Base-by-base conservation (phyloP, 2,113 vertebrate species). In the Phylloscopus trochilus region DNA sequence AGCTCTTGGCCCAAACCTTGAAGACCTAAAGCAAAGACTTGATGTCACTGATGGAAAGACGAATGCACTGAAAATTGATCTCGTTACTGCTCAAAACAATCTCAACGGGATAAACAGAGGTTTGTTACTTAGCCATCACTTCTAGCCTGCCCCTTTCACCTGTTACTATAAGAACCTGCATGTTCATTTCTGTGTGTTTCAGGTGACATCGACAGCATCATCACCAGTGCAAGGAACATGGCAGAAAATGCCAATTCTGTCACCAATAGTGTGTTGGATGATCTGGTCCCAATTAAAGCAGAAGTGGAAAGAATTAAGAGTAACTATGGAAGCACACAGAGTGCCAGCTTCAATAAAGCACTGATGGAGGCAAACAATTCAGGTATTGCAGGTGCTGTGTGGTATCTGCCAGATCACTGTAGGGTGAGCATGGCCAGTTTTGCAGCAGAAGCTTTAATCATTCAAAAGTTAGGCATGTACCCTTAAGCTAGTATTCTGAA, bases 31-130 rank as follows among this genome's bases (percentile, higher is more conserved):
- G 49, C 81, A 97, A 64, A 99, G 98, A 44, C 94, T 99, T 80
- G 91, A 78, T 7, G 86, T 92, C 0, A 92, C 98, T 33, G 96
- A 98, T 8, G 83, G 93, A 47, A 99, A 98, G 96, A 99, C 98
- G 68, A 97, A 97, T 31, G 37, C 81, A 13, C 93, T 99, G 49
- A 84, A 98, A 37, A 91, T 89, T 47, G 97, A 98, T 58, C 98
- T 99, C 56, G 80, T 96, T 4, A 74, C 97, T 67, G 90, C 97
- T 66, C 96, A 97, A 41, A 95, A 92, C 20, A 92, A 97, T 31
- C 96, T 99, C 30, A 96, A 90, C 0, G 92, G 96, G 79, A 98
- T 98, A 84, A 97, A 96, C 15, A 98, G 97, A 98, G 99, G 99
- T 99, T 91, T 55, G 89, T 41, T 46, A 49, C 56, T 82, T 63